A percentile compares a stretch with the other conserved stretches of the same genome.
These are phyloP conservation scores for Spatulosminthurus flaviceps DNA, from an alignment of 2,888 invertebrate genomes.

Conservation along the genomic window DNA sequence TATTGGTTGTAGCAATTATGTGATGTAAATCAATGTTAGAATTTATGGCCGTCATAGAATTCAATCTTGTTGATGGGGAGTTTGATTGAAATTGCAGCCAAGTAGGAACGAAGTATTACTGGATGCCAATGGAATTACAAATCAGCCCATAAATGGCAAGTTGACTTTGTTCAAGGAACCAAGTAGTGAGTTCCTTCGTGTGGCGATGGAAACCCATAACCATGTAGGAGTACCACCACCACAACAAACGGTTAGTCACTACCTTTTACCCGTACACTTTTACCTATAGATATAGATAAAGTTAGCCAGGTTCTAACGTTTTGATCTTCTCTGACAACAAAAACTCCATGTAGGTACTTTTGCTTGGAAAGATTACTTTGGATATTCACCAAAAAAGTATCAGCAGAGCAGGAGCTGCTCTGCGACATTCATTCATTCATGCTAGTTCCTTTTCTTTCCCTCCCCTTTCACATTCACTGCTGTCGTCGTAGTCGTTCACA, in stretches of 20 bases:
- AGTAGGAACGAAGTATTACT: constrained; percentile 42
- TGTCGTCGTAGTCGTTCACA: constrained; percentile 17
- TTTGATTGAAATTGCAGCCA: constrained; percentile 35
- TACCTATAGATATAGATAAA: background rate
- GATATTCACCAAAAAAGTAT: too few relatives aligned
- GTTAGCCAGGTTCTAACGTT: background rate
- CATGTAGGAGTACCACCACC: constrained; percentile 26
- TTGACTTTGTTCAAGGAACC: constrained; percentile 49
- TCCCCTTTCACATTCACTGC: constrained; percentile 12
- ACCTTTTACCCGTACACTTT: too few relatives aligned
- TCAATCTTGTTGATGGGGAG: constrained; percentile 7
- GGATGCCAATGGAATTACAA: constrained; percentile 33
- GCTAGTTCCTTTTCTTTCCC: background rate
- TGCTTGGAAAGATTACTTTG: too few relatives aligned
- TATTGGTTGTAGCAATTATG: too few relatives aligned
- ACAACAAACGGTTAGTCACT: constrained; percentile 37
- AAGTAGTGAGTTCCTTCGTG: constrained; percentile 46
- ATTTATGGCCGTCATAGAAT: background rate
- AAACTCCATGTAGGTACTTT: background rate
- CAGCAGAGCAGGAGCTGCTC: too few relatives aligned
- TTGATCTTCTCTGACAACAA: background rate
- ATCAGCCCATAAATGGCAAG: constrained; percentile 48
- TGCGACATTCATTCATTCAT: background rate
- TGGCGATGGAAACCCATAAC: constrained; percentile 35
- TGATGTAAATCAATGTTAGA: background rate